A percentile compares a stretch with the other conserved stretches of the same genome.
Evolutionary conservation across 2,888 invertebrate species (phyloP).

Genomic region (Orchestes rusci): DNA sequence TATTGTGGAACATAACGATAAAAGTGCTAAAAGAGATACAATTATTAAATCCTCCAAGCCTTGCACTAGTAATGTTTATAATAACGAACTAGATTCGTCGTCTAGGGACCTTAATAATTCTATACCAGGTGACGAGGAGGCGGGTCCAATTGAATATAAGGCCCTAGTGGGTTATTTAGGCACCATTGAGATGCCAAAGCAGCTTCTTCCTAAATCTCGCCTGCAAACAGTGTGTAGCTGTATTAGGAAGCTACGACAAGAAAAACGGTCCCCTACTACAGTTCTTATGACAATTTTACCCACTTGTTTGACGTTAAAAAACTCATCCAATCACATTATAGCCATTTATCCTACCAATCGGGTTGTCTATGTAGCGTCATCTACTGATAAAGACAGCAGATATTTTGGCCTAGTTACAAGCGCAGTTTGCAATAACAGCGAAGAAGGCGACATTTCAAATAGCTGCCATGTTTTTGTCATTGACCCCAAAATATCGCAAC

Average conservation of each 20-base stretch:
- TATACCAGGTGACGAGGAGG: conserved; percentile 40
- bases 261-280: conserved; percentile 77
- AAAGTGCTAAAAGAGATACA: conserved; percentile 25
- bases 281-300: conserved; percentile 80
- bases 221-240: conserved; percentile 76
- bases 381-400: conserved; percentile 82
- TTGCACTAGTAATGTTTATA: conserved; percentile 24
- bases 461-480: conserved; percentile 95
- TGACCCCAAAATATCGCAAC: conserved; percentile 78
- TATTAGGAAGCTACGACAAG: conserved; percentile 80
- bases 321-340: conserved; percentile 68
- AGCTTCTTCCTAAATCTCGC: conserved; percentile 66
- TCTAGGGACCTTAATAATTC: conserved; percentile 13
- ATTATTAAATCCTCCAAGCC: conserved; percentile 20
- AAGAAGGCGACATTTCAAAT: conserved; percentile 61
- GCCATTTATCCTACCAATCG: conserved; percentile 83
- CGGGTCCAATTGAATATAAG: conserved; percentile 62
- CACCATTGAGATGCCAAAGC: conserved; percentile 91
- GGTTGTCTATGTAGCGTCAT: conserved; percentile 83
- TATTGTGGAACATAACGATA: conserved; percentile 26
- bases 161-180: conserved; percentile 92
- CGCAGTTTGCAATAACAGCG: conserved; percentile 49
- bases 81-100: conserved; percentile 12
- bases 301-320: conserved; percentile 70
- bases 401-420: conserved; percentile 91